A percentile compares a stretch with the other conserved stretches of the same genome.
These are phyloP conservation scores for Drosophila nannoptera DNA, from an alignment of 1,140 invertebrate species.

Conservation along the genomic window DNA sequence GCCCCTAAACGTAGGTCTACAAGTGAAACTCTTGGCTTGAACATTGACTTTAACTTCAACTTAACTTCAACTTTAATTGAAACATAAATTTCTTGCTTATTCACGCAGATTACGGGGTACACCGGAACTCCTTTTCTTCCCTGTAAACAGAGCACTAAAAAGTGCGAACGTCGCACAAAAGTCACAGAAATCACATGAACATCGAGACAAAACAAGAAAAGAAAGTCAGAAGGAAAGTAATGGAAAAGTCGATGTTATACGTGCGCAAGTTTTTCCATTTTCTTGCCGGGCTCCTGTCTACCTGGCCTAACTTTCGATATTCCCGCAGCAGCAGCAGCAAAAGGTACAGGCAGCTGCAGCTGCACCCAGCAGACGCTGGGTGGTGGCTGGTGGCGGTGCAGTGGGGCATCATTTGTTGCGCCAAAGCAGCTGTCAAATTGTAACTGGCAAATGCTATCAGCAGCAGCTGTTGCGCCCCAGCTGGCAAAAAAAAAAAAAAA, in stretches of 20 bases:
- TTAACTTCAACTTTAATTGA: neutral
- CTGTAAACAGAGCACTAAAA: slow-evolving; percentile 2
- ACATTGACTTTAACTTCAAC: neutral
- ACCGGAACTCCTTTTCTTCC: neutral
- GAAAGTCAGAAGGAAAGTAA: slow-evolving; percentile 49
- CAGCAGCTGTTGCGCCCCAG: slow-evolving; percentile 51
- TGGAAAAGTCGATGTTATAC: slow-evolving; percentile 73
- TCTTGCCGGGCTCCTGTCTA: slow-evolving; percentile 27
- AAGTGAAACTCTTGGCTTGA: neutral
- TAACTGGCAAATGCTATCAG: slow-evolving; percentile 40
- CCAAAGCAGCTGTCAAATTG: slow-evolving; percentile 46
- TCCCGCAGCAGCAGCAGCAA: slow-evolving; percentile 9
- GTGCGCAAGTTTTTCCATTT: slow-evolving; percentile 77
- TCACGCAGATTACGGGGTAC: neutral
- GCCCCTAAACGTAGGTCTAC: no score
- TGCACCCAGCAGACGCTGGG: slow-evolving; percentile 9
- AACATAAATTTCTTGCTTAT: neutral
- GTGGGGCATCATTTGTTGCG: slow-evolving; percentile 56
- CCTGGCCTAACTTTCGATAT: slow-evolving; percentile 60
- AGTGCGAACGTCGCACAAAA: slow-evolving; percentile 26
- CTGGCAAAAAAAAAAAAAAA: slow-evolving; percentile 14
- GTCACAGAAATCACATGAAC: slow-evolving; percentile 42
- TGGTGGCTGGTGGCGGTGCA: slow-evolving; percentile 16
- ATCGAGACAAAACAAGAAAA: neutral
- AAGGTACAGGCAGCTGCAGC: no score